Percentiles rank a stretch among this genome's conserved stretches.
phyloP scores from a whole-genome alignment of 2,113 vertebrate species.

The Neotragus moschatus region DNA sequence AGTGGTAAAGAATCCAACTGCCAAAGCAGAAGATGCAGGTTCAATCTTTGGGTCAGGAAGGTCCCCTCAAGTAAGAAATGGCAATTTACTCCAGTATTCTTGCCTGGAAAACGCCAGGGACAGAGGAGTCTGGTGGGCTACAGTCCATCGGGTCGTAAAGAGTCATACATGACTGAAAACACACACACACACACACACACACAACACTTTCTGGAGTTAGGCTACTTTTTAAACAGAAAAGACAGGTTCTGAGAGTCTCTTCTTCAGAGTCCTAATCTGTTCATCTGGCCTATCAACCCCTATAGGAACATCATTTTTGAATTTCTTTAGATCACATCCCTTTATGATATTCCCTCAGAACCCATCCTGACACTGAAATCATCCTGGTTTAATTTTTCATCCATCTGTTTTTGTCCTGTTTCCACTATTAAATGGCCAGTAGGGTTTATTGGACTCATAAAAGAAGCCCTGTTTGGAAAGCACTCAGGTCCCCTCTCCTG shows the following conservation, averaged over 20 bases:
- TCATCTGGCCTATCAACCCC: not conserved
- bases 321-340: not conserved
- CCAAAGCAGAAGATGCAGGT: not conserved
- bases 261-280: not conserved
- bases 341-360: not conserved
- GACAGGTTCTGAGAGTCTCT: not conserved
- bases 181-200: not conserved
- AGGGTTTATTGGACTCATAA: not conserved
- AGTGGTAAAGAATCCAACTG: not conserved
- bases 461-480: not conserved
- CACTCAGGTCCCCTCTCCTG: not conserved
- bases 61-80: not conserved
- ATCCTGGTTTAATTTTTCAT: not conserved
- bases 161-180: not conserved
- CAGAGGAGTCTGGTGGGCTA: not conserved
- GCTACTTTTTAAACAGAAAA: not conserved
- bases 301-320: not conserved
- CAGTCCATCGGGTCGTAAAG: not conserved
- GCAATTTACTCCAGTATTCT: not conserved
- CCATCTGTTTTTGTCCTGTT: not conserved
- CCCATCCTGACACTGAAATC: not conserved
- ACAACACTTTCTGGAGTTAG: not conserved
- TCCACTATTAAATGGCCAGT: not conserved
- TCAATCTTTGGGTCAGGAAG: not conserved
- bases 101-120: not conserved